phyloP scores from a whole-genome alignment of 2,888 invertebrate genomes.

The Lamellibrachia columna region DNA sequence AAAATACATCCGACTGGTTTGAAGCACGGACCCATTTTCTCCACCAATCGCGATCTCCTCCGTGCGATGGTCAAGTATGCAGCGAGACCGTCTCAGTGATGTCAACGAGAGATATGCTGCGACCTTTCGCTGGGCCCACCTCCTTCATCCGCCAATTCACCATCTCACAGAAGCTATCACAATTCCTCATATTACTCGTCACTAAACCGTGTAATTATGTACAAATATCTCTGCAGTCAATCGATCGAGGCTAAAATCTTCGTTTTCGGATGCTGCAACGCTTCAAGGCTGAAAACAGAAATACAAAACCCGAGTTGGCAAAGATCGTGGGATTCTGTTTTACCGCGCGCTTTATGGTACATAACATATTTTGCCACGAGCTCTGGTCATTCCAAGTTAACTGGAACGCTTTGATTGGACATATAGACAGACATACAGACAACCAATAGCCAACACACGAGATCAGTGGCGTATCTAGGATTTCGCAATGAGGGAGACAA shows the following conservation, averaged over 20 bases:
- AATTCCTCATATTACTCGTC: not conserved
- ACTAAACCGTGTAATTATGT: not conserved
- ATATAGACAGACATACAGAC: not conserved
- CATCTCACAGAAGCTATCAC: conserved; percentile 3
- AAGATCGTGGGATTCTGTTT: not conserved
- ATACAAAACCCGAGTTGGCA: not conserved
- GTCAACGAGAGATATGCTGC: not conserved
- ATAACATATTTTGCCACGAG: not conserved
- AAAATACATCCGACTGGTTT: not conserved
- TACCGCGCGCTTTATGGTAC: not conserved
- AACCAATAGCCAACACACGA: not conserved
- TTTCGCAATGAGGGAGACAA: too few relatives aligned
- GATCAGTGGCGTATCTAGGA: not conserved
- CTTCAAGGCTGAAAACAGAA: not conserved
- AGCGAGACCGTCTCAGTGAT: not conserved
- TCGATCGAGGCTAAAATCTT: not conserved
- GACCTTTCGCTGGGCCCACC: not conserved
- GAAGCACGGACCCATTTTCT: conserved; percentile 4
- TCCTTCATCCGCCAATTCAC: not conserved
- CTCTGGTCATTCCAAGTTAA: not conserved
- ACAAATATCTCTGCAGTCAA: conserved; percentile 1
- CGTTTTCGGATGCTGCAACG: not conserved
- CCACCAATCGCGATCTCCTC: not conserved
- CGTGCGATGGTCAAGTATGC: not conserved
- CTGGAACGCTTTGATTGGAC: not conserved